phyloP scores from a whole-genome alignment of 1,140 invertebrate species.

The Palaemon carinicauda region DNA sequence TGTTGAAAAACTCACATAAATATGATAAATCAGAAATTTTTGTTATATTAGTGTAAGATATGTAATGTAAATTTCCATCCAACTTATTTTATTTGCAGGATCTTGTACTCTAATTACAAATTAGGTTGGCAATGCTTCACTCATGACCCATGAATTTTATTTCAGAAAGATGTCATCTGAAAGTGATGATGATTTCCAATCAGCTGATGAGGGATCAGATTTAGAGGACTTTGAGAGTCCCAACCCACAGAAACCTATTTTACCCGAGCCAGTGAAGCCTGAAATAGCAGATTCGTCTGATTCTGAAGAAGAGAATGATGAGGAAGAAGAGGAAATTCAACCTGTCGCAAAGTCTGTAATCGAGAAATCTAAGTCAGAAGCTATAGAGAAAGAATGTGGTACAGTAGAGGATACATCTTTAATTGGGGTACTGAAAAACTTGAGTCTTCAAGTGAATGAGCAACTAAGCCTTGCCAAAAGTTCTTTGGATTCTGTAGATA shows the following conservation, averaged over 20 bases:
- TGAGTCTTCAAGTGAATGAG: too few species aligned
- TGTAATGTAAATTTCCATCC: too few species aligned
- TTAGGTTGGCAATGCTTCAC: too few species aligned
- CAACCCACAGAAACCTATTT: neutral
- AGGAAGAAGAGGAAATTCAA: neutral
- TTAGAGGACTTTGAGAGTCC: slow-evolving; percentile 21
- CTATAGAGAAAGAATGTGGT: neutral
- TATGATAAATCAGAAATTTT: too few species aligned
- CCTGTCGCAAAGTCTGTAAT: neutral
- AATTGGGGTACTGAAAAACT: too few species aligned
- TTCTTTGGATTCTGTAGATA: too few species aligned
- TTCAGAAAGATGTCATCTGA: slow-evolving; percentile 56
- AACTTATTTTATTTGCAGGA: too few species aligned
- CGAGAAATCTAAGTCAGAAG: neutral
- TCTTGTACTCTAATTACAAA: too few species aligned
- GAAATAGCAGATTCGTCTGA: neutral
- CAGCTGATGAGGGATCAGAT: slow-evolving; percentile 55
- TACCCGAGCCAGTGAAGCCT: neutral
- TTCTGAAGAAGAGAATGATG: neutral
- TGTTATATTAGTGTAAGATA: too few species aligned
- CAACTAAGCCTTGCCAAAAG: too few species aligned
- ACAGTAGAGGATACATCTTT: neutral
- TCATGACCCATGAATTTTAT: neutral
- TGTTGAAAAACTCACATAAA: too few species aligned
- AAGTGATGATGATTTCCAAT: slow-evolving; percentile 58